Base-by-base conservation (phyloP, 2,797 vertebrate species). In the Nannoperca obscura region DNA sequence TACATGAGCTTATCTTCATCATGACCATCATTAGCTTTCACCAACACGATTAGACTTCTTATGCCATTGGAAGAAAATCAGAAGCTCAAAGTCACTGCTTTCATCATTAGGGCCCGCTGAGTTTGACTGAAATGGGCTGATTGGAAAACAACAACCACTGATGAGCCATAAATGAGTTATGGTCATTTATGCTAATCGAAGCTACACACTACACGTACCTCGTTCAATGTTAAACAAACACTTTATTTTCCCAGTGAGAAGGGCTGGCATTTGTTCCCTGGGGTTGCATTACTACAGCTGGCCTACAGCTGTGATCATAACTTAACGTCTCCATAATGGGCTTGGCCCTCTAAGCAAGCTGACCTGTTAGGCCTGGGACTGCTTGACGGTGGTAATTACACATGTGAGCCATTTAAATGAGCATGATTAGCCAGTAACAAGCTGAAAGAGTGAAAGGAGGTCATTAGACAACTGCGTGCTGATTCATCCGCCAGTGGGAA, bases 251-350 rank as follows among this genome's bases (percentile, higher is more conserved):
- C 86, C 84, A 71, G 81, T 75, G 86, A 89, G 84, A 86, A 67
- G 53, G 32, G 68, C 74, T 71, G 89, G 81, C 87, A 65, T 88
- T 84, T 71, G 66, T 74, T 91, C 92, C 88, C 91, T 4, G 12
- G 90, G 91, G 92, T 80, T 87, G 80, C 74, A 84, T 89, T 86
- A 90, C 89, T 87, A 76, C 92, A 93, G 91, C 91, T 90, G 91
- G 88, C 85, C 91, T 80, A 74, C 77, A 86, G 90, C 92, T 87
- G 91, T 88, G 89, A 93, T 93, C 91, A 93, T 93, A 94, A 92
- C 86, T 94, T 93, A 91, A 80, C 72, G 24, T 89, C 83, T 74
- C 78, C 27, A 83, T 93, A 92, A 94, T 92, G 79, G 85, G 71
- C 85, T 71, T 24, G 74, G 85, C 82, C 81, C 86, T 90, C 78